Conservation (phyloP, 2,113 vertebrate genomes). For the Callaeas wilsoni region DNA sequence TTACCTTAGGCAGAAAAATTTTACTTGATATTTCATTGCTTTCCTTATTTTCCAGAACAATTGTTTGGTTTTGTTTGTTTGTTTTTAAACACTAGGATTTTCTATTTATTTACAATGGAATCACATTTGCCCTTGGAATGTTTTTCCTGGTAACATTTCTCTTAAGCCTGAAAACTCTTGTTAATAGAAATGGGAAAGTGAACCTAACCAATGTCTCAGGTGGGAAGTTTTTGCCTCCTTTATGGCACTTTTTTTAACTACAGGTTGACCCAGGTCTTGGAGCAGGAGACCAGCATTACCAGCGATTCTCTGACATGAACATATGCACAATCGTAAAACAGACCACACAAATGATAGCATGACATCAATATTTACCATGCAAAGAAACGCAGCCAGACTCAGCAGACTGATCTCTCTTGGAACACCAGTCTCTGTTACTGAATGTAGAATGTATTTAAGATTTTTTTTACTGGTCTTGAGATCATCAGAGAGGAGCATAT, state of each 20-base stretch:
- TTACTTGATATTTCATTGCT: neutral
- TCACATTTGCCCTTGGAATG: neutral
- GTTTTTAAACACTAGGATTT: neutral
- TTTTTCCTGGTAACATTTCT: neutral
- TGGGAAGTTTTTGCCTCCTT: neutral
- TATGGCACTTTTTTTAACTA: neutral
- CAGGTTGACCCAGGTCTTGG: neutral
- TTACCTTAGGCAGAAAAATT: neutral
- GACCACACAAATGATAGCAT: neutral
- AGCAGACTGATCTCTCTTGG: neutral
- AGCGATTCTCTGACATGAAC: neutral
- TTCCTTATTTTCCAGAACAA: neutral
- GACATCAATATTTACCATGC: neutral
- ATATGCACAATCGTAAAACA: neutral
- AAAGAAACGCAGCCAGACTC: neutral
- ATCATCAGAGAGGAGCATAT: neutral
- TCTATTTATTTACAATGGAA: neutral
- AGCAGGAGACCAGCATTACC: neutral
- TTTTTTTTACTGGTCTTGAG: neutral
- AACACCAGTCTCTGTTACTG: neutral
- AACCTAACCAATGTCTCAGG: neutral
- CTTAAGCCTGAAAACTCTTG: neutral
- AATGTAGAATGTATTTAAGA: neutral
- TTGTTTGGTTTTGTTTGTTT: neutral
- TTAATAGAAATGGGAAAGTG: neutral